Conservation (phyloP, 1,140 invertebrate species). For the Araneus ventricosus region DNA sequence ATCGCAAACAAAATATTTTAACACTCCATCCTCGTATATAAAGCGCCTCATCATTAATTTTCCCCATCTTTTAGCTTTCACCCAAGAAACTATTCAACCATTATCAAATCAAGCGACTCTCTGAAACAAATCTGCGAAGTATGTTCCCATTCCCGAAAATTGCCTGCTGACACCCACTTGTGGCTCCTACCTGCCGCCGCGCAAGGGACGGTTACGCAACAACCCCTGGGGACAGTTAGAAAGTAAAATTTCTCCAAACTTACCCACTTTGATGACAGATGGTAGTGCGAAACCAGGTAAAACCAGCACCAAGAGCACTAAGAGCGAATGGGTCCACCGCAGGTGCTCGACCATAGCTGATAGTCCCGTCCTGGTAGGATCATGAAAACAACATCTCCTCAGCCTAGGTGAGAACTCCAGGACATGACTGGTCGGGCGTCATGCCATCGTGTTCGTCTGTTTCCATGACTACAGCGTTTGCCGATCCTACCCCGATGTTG, state of each 20-base stretch:
- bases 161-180: background rate
- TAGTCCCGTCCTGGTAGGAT: background rate
- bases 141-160: background rate
- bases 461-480: conserved; percentile 28
- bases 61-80: no score
- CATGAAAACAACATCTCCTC: background rate
- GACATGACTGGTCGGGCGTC: conserved; percentile 43
- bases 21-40: no score
- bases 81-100: background rate
- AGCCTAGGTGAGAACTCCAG: conserved; percentile 22
- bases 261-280: conserved; percentile 37
- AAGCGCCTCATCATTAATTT: no score
- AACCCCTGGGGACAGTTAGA: background rate
- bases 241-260: background rate
- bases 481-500: conserved; percentile 24
- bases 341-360: conserved; percentile 18
- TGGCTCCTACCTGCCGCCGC: background rate
- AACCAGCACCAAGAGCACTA: background rate
- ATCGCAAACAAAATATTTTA: no score
- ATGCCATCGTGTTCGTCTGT: conserved; percentile 63
- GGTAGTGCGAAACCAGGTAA: conserved; percentile 4
- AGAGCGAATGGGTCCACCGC: background rate
- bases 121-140: background rate
- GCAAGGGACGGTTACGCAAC: background rate
- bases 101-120: background rate